phyloP scores from a whole-genome alignment of 1,140 invertebrate genomes.

The Melipona quadrifasciata region DNA sequence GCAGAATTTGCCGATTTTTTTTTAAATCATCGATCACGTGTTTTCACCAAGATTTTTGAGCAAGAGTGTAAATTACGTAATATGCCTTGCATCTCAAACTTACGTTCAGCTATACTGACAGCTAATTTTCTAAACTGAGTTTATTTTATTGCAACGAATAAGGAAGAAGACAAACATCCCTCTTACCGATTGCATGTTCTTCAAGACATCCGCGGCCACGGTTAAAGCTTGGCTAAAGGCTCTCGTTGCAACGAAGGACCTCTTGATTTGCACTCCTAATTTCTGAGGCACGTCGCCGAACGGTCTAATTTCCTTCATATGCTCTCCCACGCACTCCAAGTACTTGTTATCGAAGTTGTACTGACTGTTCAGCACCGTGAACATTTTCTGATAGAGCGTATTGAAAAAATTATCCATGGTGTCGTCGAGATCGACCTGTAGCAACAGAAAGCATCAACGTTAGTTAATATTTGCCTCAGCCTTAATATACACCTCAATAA shows the following conservation, averaged over 20 bases:
- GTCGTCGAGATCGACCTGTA: constrained; percentile 89
- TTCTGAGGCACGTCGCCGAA: constrained; percentile 97
- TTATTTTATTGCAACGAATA: neutral
- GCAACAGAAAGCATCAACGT: neutral
- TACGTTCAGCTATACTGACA: too few species aligned
- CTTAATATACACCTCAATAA: too few species aligned
- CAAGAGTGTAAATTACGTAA: too few species aligned
- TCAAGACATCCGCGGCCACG: constrained; percentile 91
- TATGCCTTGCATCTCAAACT: too few species aligned
- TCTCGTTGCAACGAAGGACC: constrained; percentile 96
- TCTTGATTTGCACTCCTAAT: constrained; percentile 92
- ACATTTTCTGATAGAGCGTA: constrained; percentile 97
- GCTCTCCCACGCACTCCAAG: constrained; percentile 91
- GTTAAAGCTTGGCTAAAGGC: constrained; percentile 95
- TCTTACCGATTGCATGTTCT: constrained; percentile 90
- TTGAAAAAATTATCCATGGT: constrained; percentile 97
- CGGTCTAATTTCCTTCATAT: constrained; percentile 96
- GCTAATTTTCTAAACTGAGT: too few species aligned
- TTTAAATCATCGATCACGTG: too few species aligned
- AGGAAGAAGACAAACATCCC: neutral
- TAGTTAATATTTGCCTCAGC: too few species aligned
- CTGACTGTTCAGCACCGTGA: constrained; percentile 95
- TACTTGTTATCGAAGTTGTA: constrained; percentile 95
- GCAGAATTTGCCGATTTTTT: too few species aligned
- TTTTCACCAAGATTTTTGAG: too few species aligned